These are phyloP conservation scores for Corythornis madagascariensis DNA, from an alignment of 2,113 vertebrate genomes.

Conservation along the genomic window DNA sequence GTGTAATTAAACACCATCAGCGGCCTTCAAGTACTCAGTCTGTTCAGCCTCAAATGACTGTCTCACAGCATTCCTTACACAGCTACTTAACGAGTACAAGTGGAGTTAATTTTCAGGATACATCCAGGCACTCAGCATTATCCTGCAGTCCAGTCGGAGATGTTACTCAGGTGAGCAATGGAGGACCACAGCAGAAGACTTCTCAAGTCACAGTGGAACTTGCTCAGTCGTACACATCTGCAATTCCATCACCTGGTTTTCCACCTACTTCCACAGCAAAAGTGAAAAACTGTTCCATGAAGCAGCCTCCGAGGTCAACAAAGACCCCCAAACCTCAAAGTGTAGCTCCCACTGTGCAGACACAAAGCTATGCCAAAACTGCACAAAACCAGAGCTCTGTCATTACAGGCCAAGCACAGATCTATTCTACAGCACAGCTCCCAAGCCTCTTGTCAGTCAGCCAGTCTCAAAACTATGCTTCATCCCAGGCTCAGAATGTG, in stretches of 20 bases:
- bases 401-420: constrained; percentile 90
- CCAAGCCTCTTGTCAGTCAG: constrained; percentile 88
- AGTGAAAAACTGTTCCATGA: constrained; percentile 84
- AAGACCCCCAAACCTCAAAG: constrained; percentile 84
- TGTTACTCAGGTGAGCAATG: constrained; percentile 87
- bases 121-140: constrained; percentile 84
- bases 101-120: constrained; percentile 88
- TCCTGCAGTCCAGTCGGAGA: constrained; percentile 87
- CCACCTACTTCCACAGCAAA: constrained; percentile 82
- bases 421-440: constrained; percentile 89
- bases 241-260: constrained; percentile 82
- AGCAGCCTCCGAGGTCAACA: constrained; percentile 79
- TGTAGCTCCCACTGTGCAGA: constrained; percentile 81
- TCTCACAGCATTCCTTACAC: constrained; percentile 91
- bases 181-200: constrained; percentile 85
- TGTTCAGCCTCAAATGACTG: constrained; percentile 87
- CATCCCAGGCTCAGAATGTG: constrained; percentile 82
- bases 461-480: constrained; percentile 88
- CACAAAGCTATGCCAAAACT: constrained; percentile 88
- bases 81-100: constrained; percentile 84
- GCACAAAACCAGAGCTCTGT: constrained; percentile 91
- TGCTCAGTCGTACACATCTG: constrained; percentile 85
- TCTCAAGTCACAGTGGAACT: constrained; percentile 82
- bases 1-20: constrained; percentile 99
- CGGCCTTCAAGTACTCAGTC: constrained; percentile 95